Base-by-base conservation (phyloP, 2,888 invertebrate genomes). In the Agrochola litura region DNA sequence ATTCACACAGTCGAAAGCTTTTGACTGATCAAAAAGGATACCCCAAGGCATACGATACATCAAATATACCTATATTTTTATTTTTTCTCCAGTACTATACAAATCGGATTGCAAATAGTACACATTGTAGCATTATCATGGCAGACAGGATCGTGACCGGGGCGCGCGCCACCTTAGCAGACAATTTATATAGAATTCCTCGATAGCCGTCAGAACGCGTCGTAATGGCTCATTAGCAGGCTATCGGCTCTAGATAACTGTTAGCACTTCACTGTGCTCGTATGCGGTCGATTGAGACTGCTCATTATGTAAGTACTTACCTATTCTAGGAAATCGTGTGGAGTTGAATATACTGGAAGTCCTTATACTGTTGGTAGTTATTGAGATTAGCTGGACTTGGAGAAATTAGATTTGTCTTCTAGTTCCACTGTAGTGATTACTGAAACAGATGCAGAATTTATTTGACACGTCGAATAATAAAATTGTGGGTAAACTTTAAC, bases 91-190 rank as follows among this genome's bases (percentile, higher is more conserved):
- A 63, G 74, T 85, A 77, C 79, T 12, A 6, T 56, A 49, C 67
- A 73, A 79, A 83, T 74, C 46, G 70, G 71, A 65, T 65, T 82
- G 43, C 8, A 82, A 77, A 75, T 77, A 73, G 65, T 61, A 58
- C 56, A 73, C 74, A 85, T 79, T 76, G 73, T 83, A 76, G 82
- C 82, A 89, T 90, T 90, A 90, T 90, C 90, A 88, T 90, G 88
- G 88, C 87, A 87, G 85, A 85, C 88, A 75, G 81, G 87, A 88
- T 93, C 93, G 93, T 92, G 92, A 92, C 90, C 89, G 82, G 89
- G 79, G 88, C 89, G 82, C 83, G 84, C 81, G 84, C 82, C 79
- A 86, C 84, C 84, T 88, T 88, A 74, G 82, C 79, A 68, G 73
- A 86, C 85, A 72, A 85, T 87, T 88, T 89, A 87, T 87, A 81